These are phyloP conservation scores for Archegozetes longisetosus DNA, from an alignment of 1,140 invertebrate species.

Conservation along the genomic window DNA sequence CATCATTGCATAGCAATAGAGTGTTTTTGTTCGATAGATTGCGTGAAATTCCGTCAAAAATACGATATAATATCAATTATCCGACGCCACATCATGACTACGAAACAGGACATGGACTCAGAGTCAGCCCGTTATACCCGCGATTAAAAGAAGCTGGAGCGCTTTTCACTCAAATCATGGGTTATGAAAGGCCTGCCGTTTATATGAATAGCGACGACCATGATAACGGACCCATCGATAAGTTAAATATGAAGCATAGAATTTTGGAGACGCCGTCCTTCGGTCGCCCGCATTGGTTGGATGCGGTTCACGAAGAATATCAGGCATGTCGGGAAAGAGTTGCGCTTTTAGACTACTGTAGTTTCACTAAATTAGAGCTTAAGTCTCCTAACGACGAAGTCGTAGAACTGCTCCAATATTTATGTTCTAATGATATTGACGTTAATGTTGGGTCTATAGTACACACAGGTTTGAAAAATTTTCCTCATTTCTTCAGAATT, in stretches of 20 bases:
- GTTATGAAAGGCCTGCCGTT: conserved; percentile 62
- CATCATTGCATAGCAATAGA: conserved; percentile 87
- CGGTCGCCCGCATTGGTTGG: conserved; percentile 82
- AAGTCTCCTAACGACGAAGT: conserved; percentile 58
- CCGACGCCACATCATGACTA: conserved; percentile 50
- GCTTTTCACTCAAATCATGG: conserved; percentile 96
- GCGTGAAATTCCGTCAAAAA: conserved; percentile 66
- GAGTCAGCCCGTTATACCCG: conserved; percentile 92
- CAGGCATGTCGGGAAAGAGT: conserved; percentile 80
- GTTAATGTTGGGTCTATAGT: conserved; percentile 85
- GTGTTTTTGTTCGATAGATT: conserved; percentile 83
- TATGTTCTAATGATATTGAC: conserved; percentile 93
- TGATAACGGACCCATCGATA: conserved; percentile 4
- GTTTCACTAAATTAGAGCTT: conserved; percentile 91
- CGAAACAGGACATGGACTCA: conserved; percentile 67
- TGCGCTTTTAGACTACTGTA: conserved; percentile 90
- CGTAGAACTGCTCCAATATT: conserved; percentile 70
- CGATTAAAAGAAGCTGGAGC: conserved; percentile 75
- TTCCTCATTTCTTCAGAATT: no score
- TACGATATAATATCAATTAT: conserved; percentile 12
- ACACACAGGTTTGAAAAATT: conserved; percentile 6
- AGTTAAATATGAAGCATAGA: neutral
- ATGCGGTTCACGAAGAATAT: conserved; percentile 73
- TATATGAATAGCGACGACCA: conserved; percentile 1
- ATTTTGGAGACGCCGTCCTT: conserved; percentile 23